These are phyloP conservation scores for Calameuta pallipes DNA, from an alignment of 2,888 invertebrate species.

Conservation along the genomic window DNA sequence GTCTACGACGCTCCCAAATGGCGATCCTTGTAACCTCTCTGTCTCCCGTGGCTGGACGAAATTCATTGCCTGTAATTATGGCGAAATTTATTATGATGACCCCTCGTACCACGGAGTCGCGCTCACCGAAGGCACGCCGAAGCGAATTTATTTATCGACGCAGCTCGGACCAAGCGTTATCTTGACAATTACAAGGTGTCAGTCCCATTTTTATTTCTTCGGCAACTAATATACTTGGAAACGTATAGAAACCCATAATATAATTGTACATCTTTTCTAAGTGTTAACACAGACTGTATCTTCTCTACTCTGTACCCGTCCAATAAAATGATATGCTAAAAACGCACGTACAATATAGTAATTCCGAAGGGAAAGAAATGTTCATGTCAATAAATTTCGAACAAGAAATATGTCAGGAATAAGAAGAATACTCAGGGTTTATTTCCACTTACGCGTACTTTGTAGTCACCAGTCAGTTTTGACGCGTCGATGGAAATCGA, in stretches of 20 bases:
- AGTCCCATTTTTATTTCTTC: not conserved
- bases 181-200: not conserved
- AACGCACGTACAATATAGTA: too few relatives aligned
- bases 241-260: not conserved
- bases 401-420: too few relatives aligned
- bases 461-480: too few relatives aligned
- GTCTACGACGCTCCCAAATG: conserved; percentile 20
- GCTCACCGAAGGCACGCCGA: not conserved
- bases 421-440: too few relatives aligned
- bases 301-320: not conserved
- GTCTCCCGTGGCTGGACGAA: conserved; percentile 23
- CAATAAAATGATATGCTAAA: too few relatives aligned
- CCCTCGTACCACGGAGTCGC: conserved; percentile 19
- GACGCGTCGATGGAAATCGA: not conserved
- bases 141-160: not conserved
- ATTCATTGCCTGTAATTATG: conserved; percentile 42
- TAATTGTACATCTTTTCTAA: not conserved
- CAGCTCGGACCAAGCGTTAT: not conserved
- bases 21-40: conserved; percentile 17
- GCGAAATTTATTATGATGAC: conserved; percentile 35
- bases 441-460: too few relatives aligned
- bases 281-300: not conserved
- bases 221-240: not conserved
- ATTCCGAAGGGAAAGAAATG: too few relatives aligned
- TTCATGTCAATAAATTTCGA: too few relatives aligned